Base-by-base conservation (phyloP, 2,113 vertebrate genomes). In the Tenebrosternarchus preto region DNA sequence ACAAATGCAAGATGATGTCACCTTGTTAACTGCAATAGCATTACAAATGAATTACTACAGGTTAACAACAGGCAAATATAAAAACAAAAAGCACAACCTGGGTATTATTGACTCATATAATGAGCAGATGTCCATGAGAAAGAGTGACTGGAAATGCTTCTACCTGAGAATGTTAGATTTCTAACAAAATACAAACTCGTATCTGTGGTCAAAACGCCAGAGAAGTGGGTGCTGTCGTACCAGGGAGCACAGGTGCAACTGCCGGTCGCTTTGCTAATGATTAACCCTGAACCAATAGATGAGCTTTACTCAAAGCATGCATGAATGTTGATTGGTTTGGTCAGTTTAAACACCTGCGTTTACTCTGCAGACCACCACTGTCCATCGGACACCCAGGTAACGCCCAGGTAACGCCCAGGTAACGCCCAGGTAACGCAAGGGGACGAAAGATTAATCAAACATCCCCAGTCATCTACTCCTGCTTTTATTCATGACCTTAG, bases 251-350 rank as follows among this genome's bases (percentile, higher is more conserved):
- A 69, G 64, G 73, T 69, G 36, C 15, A 20, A 36, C 24, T 29
- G 31, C 75, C 68, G 70, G 64, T 85, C 72, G 43, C 64, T 77
- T 86, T 80, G 81, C 86, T 84, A 86, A 36, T 88, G 85, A 90
- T 88, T 88, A 86, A 89, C 82, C 60, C 25, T 75, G 25, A 81
- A 80, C 85, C 85, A 83, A 31, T 84, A 81, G 78, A 75, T 73
- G 1, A 29, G 63, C 29, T 80, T n/a, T 27, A 25, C 22, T 50
- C 57, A 75, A 68, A 72, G 63, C 63, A 69, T 72, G 69, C 68
- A 55, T 61, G 53, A 76, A 17, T 24, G n/a, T 12, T 7, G 24
- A 59, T 57, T 72, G 46, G 67, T 73, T 61, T 71, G 63, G 53
- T 56, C 63, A 29, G 67, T 73, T 60, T 70, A 53, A 72, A 73